Base-by-base conservation (phyloP, 2,888 invertebrate genomes). In the Brachycybe producta region DNA sequence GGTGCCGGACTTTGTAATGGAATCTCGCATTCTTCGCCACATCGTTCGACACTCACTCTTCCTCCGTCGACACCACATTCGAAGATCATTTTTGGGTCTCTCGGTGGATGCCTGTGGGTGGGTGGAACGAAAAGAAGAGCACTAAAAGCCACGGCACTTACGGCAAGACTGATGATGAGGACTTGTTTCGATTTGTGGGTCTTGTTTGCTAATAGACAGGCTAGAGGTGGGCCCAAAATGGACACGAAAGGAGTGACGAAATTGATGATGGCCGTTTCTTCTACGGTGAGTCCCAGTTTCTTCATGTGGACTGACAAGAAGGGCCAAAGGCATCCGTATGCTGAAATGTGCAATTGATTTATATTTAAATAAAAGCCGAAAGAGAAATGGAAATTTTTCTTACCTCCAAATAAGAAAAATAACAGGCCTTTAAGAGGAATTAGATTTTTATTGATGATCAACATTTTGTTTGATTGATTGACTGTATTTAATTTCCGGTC, bases 291-390 rank as follows among this genome's bases (percentile, higher is more conserved):
- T 1, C 87, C 88, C 55, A 80, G 72, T 53, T 75, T 70, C 55
- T 75, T 69, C 80, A 84, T 82, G 68, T 84, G 85, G 52, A 82
- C 72, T 17, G 84, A 79, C 55, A 90, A 77, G 67, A 84, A 82
- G 5, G 88, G 82, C 61, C 83, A 78, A 55, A 90, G 74, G 59
- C 83, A 81, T 57, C 86, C 84, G 61, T 88, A 71, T 58, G 82
- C 88, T 88, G 67, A 36, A 49, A 49, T 3, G 32, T n/a, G 3
- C 26, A 7, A 36, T 19, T 34, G 26, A 44, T 27, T 35, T 36
- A 7, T 15, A 44, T 38, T 17, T 38, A 8, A 38, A 38, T 13
- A 42, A 42, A 42, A 24, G 3, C 4, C n/a, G n/a, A 42, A 19
- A 39, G 13, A 39, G 21, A 19, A 15, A 21, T 11, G 17, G 24